These are phyloP conservation scores for Branchinecta sandiegonensis DNA, from an alignment of 2,888 invertebrate genomes.

Conservation along the genomic window DNA sequence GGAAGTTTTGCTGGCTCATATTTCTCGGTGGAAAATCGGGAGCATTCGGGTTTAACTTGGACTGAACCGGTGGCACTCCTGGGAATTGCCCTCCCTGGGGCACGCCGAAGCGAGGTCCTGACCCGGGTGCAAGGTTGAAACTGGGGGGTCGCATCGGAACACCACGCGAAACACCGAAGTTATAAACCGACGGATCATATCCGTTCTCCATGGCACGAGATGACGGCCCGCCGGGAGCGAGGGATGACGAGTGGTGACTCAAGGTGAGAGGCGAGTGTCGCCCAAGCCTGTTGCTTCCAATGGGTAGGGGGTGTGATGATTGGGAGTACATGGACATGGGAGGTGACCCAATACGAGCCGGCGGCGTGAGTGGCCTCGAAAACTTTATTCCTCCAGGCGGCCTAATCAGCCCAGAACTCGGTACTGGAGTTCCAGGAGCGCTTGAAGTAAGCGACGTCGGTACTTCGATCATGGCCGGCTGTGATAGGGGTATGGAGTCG, in stretches of 20 bases:
- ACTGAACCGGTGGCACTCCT: conserved; percentile 29
- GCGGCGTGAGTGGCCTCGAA: conserved; percentile 21
- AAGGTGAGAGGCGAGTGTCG: conserved; percentile 15
- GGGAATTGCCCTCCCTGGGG: conserved; percentile 15
- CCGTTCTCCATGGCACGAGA: conserved; percentile 19
- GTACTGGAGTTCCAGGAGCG: conserved; percentile 23
- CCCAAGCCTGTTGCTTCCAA: conserved; percentile 9
- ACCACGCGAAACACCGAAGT: conserved; percentile 25
- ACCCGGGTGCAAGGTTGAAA: conserved; percentile 14
- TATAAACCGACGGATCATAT: conserved; percentile 19
- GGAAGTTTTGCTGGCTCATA: conserved; percentile 10
- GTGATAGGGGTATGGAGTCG: conserved; percentile 16
- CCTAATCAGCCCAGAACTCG: conserved; percentile 32
- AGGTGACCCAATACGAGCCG: conserved; percentile 20
- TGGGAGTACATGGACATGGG: conserved; percentile 21
- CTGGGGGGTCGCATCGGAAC: conserved; percentile 21
- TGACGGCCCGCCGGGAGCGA: conserved; percentile 23
- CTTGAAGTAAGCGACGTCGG: conserved; percentile 22
- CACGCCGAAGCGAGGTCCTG: conserved; percentile 19
- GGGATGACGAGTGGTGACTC: conserved; percentile 15
- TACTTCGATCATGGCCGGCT: conserved; percentile 2
- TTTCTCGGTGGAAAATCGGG: conserved; percentile 48
- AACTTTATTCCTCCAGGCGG: conserved; percentile 29
- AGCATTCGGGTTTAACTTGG: conserved; percentile 62
- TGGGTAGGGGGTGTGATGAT: conserved; percentile 18